Evolutionary conservation across 2,888 invertebrate genomes (phyloP), one percentile per base, ranked within the genome.

Genomic region (Trichogramma dendrolimi): DNA sequence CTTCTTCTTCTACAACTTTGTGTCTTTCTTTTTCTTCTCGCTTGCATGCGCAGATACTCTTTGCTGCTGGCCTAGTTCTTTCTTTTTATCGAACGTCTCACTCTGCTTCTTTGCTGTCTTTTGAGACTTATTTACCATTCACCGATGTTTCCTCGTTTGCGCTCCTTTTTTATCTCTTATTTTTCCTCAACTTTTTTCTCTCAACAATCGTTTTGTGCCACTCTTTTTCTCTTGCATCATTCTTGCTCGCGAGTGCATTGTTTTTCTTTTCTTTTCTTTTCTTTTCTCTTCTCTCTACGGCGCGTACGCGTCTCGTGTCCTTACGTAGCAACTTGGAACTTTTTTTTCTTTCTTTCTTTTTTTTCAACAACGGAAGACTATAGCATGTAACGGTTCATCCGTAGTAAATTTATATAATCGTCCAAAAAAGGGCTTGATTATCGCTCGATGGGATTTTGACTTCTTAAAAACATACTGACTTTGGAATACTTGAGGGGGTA

Each of bases 121-220:
- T 48, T 6, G 11, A 14, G 41, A 51, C 42, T 55, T 51, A 41
- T 60, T 49, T 42, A 51, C 55, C 55, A 10, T 55, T 59, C 27
- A 59, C 54, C 54, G 40, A 49, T 46, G 51, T 54, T 55, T 55
- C 58, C 54, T 58, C 62, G 27, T 50, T 58, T 38, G 47, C 55
- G 58, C 61, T 58, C 61, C 58, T 63, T 59, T 58, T 58, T 58
- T 58, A 55, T 59, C 42, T 48, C 59, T 56, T 50, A 59, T 60
- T 60, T 64, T 64, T 50, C 62, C 57, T 58, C 55, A 55, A 56
- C 42, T 48, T 57, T 56, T 50, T 56, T 60, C 58, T 64, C 61
- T 50, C 62, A 57, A 60, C 58, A 64, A 60, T 55, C 55, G 57
- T 61, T n/a, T 63, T 63, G 58, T 58, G 47, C 61, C 51, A 57